Evolutionary conservation across 1,140 invertebrate species (phyloP).

Genomic region (Lepidurus apus): DNA sequence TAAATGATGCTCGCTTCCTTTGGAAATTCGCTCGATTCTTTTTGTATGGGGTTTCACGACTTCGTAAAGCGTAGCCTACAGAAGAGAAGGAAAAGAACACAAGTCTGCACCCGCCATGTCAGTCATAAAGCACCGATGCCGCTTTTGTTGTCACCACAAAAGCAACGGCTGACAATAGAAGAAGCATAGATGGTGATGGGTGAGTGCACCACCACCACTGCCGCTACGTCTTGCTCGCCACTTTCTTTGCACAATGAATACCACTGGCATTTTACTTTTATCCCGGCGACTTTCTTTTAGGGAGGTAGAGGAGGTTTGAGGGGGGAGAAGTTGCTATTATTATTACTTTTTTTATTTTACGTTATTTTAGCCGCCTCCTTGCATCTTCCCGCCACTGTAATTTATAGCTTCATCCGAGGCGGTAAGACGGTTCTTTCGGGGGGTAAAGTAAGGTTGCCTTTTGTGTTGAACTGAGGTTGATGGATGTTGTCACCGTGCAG

Average conservation of each 20-base stretch:
- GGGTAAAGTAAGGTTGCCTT: slow-evolving; percentile 6
- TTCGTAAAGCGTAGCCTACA: background rate
- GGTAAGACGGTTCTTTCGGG: background rate
- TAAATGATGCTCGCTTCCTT: background rate
- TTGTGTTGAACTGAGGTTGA: slow-evolving; percentile 21
- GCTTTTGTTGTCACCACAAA: slow-evolving; percentile 21
- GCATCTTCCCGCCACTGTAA: slow-evolving; percentile 11
- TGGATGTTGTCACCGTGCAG: slow-evolving; percentile 20
- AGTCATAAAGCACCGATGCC: slow-evolving; percentile 17
- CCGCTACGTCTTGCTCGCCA: background rate
- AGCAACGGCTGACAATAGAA: slow-evolving; percentile 21
- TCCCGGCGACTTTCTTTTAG: background rate
- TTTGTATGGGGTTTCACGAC: background rate
- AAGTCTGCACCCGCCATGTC: slow-evolving; percentile 2
- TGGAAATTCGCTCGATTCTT: background rate
- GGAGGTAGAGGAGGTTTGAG: background rate
- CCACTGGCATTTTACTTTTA: slow-evolving; percentile 6
- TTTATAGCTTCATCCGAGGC: slow-evolving; percentile 15
- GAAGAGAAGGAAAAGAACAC: background rate
- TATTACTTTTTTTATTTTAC: slow-evolving; percentile 11
- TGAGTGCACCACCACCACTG: slow-evolving; percentile 11
- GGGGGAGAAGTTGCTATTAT: slow-evolving; percentile 3
- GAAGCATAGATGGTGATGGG: slow-evolving; percentile 17
- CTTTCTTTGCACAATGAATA: slow-evolving; percentile 19
- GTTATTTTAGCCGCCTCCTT: slow-evolving; percentile 21